Conservation (phyloP, 2,113 vertebrate genomes). For the Helogale parvula region DNA sequence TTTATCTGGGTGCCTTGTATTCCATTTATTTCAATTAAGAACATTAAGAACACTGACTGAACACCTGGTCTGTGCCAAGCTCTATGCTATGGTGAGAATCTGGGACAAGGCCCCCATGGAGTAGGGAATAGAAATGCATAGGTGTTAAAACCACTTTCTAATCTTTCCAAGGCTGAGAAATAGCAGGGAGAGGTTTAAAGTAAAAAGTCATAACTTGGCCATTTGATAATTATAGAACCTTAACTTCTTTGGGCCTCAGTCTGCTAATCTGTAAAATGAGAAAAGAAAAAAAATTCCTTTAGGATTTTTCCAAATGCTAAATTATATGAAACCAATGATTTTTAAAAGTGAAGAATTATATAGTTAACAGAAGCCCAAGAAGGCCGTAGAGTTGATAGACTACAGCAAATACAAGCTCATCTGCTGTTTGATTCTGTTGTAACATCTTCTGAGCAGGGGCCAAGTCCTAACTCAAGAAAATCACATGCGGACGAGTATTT, state of each 20-base stretch:
- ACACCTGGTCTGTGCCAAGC: background rate
- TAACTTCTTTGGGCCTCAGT: background rate
- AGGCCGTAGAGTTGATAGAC: background rate
- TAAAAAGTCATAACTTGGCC: background rate
- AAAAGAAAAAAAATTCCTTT: background rate
- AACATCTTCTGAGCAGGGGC: background rate
- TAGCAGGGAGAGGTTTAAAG: background rate
- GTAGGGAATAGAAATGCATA: background rate
- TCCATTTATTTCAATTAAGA: background rate
- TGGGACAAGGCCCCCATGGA: background rate
- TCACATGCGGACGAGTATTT: fast-evolving
- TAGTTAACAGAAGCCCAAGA: background rate
- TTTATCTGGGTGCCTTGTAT: background rate
- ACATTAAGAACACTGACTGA: background rate
- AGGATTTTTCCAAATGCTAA: background rate
- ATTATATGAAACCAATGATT: background rate
- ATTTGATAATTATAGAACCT: background rate
- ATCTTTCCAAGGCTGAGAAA: background rate
- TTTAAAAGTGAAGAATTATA: slow-evolving; percentile 6
- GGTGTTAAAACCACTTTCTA: background rate
- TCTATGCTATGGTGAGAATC: background rate
- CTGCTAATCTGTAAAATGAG: background rate
- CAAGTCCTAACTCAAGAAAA: background rate
- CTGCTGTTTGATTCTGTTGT: background rate
- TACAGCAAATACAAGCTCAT: background rate